Base-by-base conservation (phyloP, 2,113 vertebrate genomes). In the Oryzias celebensis region DNA sequence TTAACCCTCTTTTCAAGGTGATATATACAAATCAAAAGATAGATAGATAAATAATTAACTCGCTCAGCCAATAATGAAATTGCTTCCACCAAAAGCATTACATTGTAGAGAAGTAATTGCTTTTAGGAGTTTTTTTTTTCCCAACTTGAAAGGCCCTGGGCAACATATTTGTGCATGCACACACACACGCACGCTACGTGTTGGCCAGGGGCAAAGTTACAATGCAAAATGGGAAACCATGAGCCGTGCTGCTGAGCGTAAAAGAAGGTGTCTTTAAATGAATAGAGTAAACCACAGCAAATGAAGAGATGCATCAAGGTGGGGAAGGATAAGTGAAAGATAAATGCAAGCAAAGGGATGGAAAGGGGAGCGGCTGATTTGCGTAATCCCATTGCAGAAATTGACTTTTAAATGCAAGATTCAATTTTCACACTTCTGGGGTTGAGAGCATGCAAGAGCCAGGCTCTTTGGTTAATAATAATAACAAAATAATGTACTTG, bases 321-420 rank as follows among this genome's bases (percentile, higher is more conserved):
- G 72, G 75, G 81, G 80, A 73, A 77, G 71, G 65, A 60, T 83
- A 67, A 85, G 82, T 76, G 85, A 71, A 81, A 81, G 76, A 81
- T 84, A 84, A 84, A 84, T 82, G 76, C 80, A 79, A 70, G 82
- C 69, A 71, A 58, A 74, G 53, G 81, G 65, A 71, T 59, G 65
- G 85, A 74, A 72, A 75, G 62, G 66, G 64, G 69, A 84, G 80
- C 71, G 78, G 71, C 84, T 91, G 89, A 91, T 92, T 91, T 92
- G 88, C 73, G 83, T 92, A 91, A 92, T 92, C 87, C 91, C 82
- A 85, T 92, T 75, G 81, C 81, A 78, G 82, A 92, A 92, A 92
- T 90, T 88, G 85, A 89, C 88, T 92, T 91, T 91, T 91, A 92
- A 92, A 91, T 87, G 86, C 84, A 90, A 91, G 88, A 91, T 92